Percentiles rank a stretch among this genome's conserved stretches.
These are phyloP conservation scores for Tanypteryx hageni DNA, from an alignment of 2,888 invertebrate genomes.

Conservation along the genomic window DNA sequence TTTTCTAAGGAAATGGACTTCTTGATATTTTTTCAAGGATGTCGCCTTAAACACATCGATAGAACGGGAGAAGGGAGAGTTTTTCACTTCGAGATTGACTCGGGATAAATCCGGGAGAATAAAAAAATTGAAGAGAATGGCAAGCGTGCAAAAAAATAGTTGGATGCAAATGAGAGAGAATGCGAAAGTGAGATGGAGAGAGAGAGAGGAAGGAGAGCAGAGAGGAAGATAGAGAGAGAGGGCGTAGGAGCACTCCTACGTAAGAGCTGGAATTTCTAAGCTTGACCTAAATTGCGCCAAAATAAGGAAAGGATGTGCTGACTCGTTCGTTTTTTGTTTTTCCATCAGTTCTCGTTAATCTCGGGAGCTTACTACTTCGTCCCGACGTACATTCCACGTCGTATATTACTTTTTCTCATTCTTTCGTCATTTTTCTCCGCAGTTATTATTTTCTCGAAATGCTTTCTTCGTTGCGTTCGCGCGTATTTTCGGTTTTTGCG, in stretches of 20 bases:
- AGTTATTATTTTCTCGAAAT: not conserved
- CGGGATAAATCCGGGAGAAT: constrained; percentile 19
- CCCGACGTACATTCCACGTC: constrained; percentile 1
- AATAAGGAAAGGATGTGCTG: constrained; percentile 59
- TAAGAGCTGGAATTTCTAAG: constrained; percentile 40
- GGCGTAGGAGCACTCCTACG: constrained; percentile 23
- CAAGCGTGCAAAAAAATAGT: not conserved
- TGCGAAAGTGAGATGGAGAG: not conserved
- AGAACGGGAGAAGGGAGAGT: not conserved
- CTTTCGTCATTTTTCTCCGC: not conserved
- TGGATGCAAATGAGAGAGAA: not conserved
- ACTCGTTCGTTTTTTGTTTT: constrained; percentile 42
- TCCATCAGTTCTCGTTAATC: constrained; percentile 58
- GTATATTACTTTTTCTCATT: not conserved
- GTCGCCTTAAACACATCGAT: constrained; percentile 23
- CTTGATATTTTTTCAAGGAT: not conserved
- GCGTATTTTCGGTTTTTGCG: not conserved
- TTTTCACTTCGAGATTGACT: constrained; percentile 20
- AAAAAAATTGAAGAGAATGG: not conserved
- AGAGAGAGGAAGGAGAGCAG: not conserved
- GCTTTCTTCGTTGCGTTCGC: not conserved
- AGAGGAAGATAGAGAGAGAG: not conserved
- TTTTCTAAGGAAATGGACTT: not conserved
- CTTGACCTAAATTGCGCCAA: constrained; percentile 60
- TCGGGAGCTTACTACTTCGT: constrained; percentile 48